phyloP scores from a whole-genome alignment of 2,888 invertebrate species.

The Polydesmus complanatus region DNA sequence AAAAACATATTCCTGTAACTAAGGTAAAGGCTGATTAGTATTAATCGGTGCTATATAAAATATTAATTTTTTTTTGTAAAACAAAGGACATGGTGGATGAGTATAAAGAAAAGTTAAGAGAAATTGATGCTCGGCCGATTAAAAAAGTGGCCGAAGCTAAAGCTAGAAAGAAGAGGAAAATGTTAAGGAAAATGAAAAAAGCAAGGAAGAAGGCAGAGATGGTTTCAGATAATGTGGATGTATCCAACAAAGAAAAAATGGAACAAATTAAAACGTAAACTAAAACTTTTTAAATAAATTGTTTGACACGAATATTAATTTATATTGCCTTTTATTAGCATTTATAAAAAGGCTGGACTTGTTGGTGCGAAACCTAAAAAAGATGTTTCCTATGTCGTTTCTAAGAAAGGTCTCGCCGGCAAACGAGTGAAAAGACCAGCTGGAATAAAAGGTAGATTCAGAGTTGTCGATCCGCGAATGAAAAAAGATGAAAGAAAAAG shows the following conservation, averaged over 20 bases:
- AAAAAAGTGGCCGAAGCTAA: constrained; percentile 98
- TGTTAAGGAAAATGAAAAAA: constrained; percentile 68
- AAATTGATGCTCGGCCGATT: constrained; percentile 85
- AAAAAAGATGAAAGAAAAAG: constrained; percentile 60
- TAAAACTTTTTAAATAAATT: constrained; percentile 26
- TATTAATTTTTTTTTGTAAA: too few relatives aligned
- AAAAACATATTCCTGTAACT: constrained; percentile 66
- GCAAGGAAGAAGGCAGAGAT: constrained; percentile 91
- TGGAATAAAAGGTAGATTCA: constrained; percentile 82
- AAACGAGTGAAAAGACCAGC: constrained; percentile 63
- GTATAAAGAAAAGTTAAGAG: constrained; percentile 56
- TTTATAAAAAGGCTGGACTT: constrained; percentile 84
- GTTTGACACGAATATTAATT: not conserved
- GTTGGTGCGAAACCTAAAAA: constrained; percentile 57
- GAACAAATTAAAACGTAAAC: constrained; percentile 71
- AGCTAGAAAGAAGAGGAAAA: constrained; percentile 88
- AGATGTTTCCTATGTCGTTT: constrained; percentile 83
- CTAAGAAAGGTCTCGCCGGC: constrained; percentile 66
- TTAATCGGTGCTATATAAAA: not conserved
- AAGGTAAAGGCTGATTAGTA: constrained; percentile 39
- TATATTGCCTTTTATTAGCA: constrained; percentile 37
- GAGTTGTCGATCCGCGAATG: constrained; percentile 89
- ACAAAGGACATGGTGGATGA: constrained; percentile 70
- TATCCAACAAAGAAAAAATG: constrained; percentile 83
- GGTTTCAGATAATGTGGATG: constrained; percentile 77